Conservation (phyloP, 2,113 vertebrate genomes). For the Mormyrus lacerda region DNA sequence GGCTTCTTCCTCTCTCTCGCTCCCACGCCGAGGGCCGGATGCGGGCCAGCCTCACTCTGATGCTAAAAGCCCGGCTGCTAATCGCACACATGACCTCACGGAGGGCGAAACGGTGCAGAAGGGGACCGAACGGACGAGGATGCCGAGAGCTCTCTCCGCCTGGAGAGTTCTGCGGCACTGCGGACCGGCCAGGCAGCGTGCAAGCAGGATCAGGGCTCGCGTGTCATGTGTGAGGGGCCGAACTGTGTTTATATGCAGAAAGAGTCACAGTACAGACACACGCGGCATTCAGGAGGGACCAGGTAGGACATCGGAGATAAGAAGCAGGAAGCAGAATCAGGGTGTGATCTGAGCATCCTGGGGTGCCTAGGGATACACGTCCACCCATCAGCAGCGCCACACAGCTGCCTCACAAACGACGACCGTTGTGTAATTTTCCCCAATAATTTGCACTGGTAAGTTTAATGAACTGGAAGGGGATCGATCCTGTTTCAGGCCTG, state of each 20-base stretch:
- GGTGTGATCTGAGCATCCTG: neutral
- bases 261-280: neutral
- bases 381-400: neutral
- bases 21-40: neutral
- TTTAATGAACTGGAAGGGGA: constrained; percentile 57
- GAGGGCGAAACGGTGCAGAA: neutral
- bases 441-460: constrained; percentile 42
- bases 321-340: neutral
- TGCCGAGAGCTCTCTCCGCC: neutral
- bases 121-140: neutral
- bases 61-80: neutral
- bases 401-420: constrained; percentile 43
- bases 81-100: constrained; percentile 2
- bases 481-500: constrained; percentile 46
- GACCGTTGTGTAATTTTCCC: constrained; percentile 41
- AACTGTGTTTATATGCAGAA: neutral
- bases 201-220: neutral
- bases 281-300: neutral
- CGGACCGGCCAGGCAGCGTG: neutral
- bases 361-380: neutral
- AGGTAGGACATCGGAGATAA: neutral
- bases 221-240: neutral
- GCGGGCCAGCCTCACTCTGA: neutral
- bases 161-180: neutral
- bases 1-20: neutral